phyloP scores from a whole-genome alignment of 2,797 vertebrate genomes.

The Scomberomorus guttatus region DNA sequence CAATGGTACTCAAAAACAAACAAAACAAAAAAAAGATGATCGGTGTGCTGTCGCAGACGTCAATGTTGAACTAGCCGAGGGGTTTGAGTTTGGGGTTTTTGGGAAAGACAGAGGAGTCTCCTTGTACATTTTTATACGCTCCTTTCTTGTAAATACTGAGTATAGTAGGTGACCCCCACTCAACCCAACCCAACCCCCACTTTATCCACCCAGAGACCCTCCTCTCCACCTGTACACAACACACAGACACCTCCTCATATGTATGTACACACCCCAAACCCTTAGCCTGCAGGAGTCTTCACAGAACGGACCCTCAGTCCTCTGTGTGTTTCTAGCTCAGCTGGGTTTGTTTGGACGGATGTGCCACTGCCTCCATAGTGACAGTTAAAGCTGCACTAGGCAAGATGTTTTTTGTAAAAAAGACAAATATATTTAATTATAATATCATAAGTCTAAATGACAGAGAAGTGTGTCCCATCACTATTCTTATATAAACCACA shows the following conservation, averaged over 20 bases:
- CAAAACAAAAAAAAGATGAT: conserved; percentile 30
- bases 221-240: conserved; percentile 66
- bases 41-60: conserved; percentile 60
- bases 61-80: conserved; percentile 56
- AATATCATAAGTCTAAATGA: background rate
- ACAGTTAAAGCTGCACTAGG: conserved; percentile 33
- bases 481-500: background rate
- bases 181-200: conserved; percentile 3
- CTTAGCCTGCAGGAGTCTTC: conserved; percentile 54
- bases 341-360: conserved; percentile 37
- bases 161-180: conserved; percentile 70
- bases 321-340: conserved; percentile 55
- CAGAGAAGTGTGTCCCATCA: background rate
- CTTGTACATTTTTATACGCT: conserved; percentile 85
- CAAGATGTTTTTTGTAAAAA: background rate
- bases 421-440: no score
- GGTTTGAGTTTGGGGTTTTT: conserved; percentile 60
- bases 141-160: conserved; percentile 83
- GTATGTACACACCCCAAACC: conserved; percentile 54
- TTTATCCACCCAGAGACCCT: conserved; percentile 41
- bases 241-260: conserved; percentile 54
- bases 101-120: conserved; percentile 67
- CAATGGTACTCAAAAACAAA: conserved; percentile 69
- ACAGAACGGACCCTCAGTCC: conserved; percentile 32
- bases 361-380: conserved; percentile 41